A percentile compares a stretch with the other conserved stretches of the same genome.
phyloP scores from a whole-genome alignment of 2,113 vertebrate species.

The Oncorhynchus gorbuscha region DNA sequence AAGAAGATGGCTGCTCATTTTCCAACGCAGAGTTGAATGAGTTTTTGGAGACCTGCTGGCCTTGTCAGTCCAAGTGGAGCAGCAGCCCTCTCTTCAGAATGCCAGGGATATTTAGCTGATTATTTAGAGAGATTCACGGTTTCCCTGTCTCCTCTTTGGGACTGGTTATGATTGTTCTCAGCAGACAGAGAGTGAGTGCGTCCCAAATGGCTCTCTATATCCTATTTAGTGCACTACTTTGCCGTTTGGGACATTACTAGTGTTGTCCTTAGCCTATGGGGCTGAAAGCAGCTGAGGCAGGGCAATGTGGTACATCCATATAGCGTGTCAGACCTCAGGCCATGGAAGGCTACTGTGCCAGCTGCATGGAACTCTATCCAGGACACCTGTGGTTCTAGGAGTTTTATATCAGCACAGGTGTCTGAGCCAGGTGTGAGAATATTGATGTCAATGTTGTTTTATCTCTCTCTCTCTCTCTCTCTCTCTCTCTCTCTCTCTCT shows the following conservation, averaged over 20 bases:
- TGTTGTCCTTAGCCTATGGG: not conserved
- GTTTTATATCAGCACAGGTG: constrained; percentile 1
- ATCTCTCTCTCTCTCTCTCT: not conserved
- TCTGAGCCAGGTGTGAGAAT: not conserved
- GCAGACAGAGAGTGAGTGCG: too few relatives aligned
- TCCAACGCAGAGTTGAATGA: too few relatives aligned
- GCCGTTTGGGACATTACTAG: too few relatives aligned
- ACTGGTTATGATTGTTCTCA: not conserved
- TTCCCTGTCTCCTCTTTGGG: not conserved
- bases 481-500: not conserved
- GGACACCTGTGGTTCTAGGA: not conserved
- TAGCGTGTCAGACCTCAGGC: not conserved
- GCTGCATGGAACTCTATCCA: not conserved
- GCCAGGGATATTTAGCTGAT: too few relatives aligned
- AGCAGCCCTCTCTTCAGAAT: too few relatives aligned
- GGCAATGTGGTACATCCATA: not conserved
- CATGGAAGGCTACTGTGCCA: not conserved
- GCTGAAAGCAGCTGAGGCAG: not conserved
- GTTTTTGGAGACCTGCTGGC: too few relatives aligned
- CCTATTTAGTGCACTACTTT: too few relatives aligned
- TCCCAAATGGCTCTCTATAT: too few relatives aligned
- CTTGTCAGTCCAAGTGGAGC: too few relatives aligned
- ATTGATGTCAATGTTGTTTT: not conserved
- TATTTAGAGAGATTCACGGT: not conserved
- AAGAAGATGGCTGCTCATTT: too few relatives aligned